Evolutionary conservation across 2,888 invertebrate genomes (phyloP), one percentile per base, ranked within the genome.

Genomic region (Cotesia congregata): DNA sequence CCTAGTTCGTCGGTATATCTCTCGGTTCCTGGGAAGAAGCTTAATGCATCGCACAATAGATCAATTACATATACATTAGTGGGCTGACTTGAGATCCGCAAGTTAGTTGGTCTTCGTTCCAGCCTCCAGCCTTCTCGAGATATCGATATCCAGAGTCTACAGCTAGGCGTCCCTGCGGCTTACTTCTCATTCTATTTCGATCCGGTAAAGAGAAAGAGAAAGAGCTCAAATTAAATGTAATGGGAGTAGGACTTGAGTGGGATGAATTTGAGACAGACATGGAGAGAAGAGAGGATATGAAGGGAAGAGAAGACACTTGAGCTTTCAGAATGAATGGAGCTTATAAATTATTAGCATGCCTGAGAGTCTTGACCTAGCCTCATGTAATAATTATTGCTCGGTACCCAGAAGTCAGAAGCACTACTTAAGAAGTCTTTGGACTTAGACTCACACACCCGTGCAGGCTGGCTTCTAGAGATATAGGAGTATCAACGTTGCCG

Each of bases 31-130:
- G 71, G 68, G 76, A 78, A 77, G 65, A 75, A 76, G 83, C 84
- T 87, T 86, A 87, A 86, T 86, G 86, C 85, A 88, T 86, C 83
- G 85, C 85, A 88, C 86, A 88, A 88, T 88, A 85, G 88, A 88
- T 88, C 88, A 88, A 88, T 88, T 88, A 88, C 88, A 85, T 85
- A 83, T 85, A 86, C 86, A 87, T 88, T 87, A 87, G 87, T 67
- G 83, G 82, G 82, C 81, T 82, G 68, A 67, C 38, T 61, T 41
- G 59, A 72, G 62, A 67, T 7, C 41, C 39, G 60, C 67, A 60
- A 67, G 61, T 17, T 61, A 30, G 4, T 30, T 40, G 39, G 9
- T 38, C 30, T 20, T 59, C 30, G 39, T 71, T 75, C 9, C 3
- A 30, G 30, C 60, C 20, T 69, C 41, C 50, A 50, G 50, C 50